phyloP scores from a whole-genome alignment of 2,113 vertebrate genomes.

The Anthoscopus minutus region DNA sequence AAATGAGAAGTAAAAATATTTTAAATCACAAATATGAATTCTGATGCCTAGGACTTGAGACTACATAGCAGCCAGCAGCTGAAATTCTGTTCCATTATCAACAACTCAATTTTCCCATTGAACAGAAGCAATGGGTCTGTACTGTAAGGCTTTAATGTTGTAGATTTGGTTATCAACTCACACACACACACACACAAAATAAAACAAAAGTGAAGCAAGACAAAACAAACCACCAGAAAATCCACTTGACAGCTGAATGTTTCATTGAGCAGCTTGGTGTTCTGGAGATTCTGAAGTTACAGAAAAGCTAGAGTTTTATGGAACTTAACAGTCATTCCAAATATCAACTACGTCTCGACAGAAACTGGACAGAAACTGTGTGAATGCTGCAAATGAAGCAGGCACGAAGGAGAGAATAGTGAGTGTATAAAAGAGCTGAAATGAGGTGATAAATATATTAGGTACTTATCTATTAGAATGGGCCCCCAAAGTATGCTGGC shows the following conservation, averaged over 20 bases:
- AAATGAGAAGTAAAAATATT: not conserved
- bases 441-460: not conserved
- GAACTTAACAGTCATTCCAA: not conserved
- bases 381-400: not conserved
- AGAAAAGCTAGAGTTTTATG: not conserved
- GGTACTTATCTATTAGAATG: not conserved
- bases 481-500: not conserved
- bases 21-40: not conserved
- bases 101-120: not conserved
- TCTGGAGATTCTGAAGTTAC: not conserved
- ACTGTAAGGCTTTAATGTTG: not conserved
- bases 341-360: not conserved
- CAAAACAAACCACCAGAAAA: not conserved
- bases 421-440: not conserved
- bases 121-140: not conserved
- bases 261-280: not conserved
- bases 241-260: not conserved
- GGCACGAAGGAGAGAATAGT: not conserved
- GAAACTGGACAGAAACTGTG: not conserved
- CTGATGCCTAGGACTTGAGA: not conserved
- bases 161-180: not conserved
- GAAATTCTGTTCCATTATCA: not conserved
- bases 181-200: not conserved
- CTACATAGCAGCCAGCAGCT: not conserved
- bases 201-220: not conserved